Evolutionary conservation across 2,797 vertebrate species (phyloP), one percentile per base, ranked within the genome.

Genomic region (Sebastes vulpes): DNA sequence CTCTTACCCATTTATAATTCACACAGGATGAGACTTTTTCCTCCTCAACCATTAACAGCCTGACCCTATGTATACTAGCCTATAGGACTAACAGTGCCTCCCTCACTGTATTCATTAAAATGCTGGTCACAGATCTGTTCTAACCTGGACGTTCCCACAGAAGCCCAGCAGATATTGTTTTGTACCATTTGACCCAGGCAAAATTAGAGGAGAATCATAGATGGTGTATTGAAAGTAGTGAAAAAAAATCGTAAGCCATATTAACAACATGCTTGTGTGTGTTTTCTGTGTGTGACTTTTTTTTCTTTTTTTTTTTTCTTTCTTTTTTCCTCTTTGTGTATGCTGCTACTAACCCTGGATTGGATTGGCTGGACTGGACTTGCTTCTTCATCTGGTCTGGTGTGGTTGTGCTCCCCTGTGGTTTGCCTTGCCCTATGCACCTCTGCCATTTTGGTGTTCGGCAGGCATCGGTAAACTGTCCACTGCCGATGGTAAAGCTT

Each of bases 401-500:
- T 97, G 96, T 97, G 95, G 96, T 96, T 97, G 88, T 91, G 92
- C 92, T 90, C 82, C 88, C 89, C 83, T 89, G 85, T 94, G 93
- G 91, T 94, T 93, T 94, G 91, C 92, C 90, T 94, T 96, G 94
- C 93, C 93, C 92, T 95, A 89, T 94, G 94, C 93, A 93, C 91
- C 93, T 94, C 92, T 95, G 92, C 95, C 92, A 58, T 94, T 89
- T 92, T 90, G 95, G 93, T 96, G 93, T 90, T 94, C 90, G 94
- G 95, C 96, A 99, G 98, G 98, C 96, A 99, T 99, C 96, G 98
- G 98, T 98, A 99, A 99, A 97, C 97, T 99, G 94, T 99, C 98
- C 96, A 99, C 98, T 97, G 97, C 98, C 93, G 98, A 99, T 97
- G 98, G 98, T 96, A 99, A 99, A 99, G 98, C 98, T 97, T 99